phyloP scores from a whole-genome alignment of 2,888 invertebrate genomes.

The Oscheius myriophilus region DNA sequence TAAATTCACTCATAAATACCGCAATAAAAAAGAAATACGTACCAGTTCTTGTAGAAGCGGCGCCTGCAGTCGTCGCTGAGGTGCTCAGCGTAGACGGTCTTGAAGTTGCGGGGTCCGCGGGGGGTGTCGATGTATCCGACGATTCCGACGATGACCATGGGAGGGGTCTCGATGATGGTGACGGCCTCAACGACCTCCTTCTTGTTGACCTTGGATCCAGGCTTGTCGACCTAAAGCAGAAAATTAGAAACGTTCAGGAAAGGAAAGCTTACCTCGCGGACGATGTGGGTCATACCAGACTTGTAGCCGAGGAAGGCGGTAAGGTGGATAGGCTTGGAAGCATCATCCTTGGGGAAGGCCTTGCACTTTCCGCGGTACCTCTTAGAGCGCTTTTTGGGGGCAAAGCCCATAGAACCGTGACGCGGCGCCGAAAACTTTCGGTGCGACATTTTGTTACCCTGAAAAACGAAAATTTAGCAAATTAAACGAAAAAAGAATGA shows the following conservation, averaged over 20 bases:
- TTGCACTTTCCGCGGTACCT: slow-evolving; percentile 98
- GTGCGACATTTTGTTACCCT: slow-evolving; percentile 81
- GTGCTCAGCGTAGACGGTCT: slow-evolving; percentile 98
- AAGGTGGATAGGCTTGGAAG: slow-evolving; percentile 86
- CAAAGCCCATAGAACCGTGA: slow-evolving; percentile 99
- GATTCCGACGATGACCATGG: slow-evolving; percentile 92
- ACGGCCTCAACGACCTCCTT: slow-evolving; percentile 99
- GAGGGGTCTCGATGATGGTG: slow-evolving; percentile 96
- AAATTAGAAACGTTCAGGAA: not conserved
- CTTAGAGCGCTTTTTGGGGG: slow-evolving; percentile 95
- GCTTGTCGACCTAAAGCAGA: slow-evolving; percentile 65
- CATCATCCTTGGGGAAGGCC: slow-evolving; percentile 99
- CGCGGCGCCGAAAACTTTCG: slow-evolving; percentile 99
- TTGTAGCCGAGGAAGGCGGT: slow-evolving; percentile 98
- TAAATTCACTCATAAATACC: slow-evolving; percentile 8
- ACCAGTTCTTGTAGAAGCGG: slow-evolving; percentile 99
- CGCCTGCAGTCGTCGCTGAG: slow-evolving; percentile 97
- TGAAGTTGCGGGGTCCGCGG: slow-evolving; percentile 90
- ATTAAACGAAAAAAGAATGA: slow-evolving; percentile 5
- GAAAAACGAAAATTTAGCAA: slow-evolving; percentile 1
- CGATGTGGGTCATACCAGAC: slow-evolving; percentile 99
- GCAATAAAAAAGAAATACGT: slow-evolving; percentile 71
- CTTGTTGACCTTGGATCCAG: slow-evolving; percentile 90
- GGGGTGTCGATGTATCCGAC: slow-evolving; percentile 99
- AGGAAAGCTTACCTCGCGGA: slow-evolving; percentile 81